A percentile compares a stretch with the other conserved stretches of the same genome.
These are phyloP conservation scores for Heteromurus nitidus DNA, from an alignment of 2,888 invertebrate species.

Conservation along the genomic window DNA sequence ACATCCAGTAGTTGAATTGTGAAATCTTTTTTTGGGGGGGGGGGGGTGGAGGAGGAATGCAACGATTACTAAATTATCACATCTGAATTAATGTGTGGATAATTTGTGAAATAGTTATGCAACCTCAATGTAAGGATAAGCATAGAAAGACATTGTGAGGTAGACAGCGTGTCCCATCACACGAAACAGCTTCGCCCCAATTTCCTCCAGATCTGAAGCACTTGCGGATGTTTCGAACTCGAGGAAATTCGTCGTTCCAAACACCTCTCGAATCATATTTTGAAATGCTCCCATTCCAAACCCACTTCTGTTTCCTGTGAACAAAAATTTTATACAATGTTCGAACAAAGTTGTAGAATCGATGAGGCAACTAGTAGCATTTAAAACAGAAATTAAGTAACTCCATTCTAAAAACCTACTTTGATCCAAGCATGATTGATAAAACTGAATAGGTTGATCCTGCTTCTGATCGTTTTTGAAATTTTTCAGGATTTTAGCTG, in stretches of 20 bases:
- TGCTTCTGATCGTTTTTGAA: neutral
- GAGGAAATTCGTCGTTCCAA: neutral
- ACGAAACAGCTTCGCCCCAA: constrained; percentile 12
- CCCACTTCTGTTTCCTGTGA: neutral
- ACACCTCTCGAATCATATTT: neutral
- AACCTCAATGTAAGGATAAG: constrained; percentile 38
- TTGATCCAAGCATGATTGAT: constrained; percentile 15
- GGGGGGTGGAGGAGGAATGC: neutral
- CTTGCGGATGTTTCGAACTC: neutral
- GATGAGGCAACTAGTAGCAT: too few relatives aligned
- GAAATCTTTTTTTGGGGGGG: too few relatives aligned
- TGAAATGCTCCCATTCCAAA: neutral
- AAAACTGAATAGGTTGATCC: constrained; percentile 15
- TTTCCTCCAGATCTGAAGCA: constrained; percentile 17
- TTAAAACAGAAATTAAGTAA: too few relatives aligned
- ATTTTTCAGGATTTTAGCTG: constrained; percentile 15
- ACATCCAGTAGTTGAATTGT: too few relatives aligned
- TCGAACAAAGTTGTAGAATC: neutral
- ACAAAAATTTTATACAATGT: neutral
- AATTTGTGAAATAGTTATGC: too few relatives aligned
- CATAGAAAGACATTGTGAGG: constrained; percentile 25
- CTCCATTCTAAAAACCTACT: too few relatives aligned
- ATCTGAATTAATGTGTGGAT: too few relatives aligned
- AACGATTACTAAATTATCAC: neutral
- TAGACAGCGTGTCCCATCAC: constrained; percentile 18